Conservation (phyloP, 2,888 invertebrate genomes). For the Tuberolachnus salignus region DNA sequence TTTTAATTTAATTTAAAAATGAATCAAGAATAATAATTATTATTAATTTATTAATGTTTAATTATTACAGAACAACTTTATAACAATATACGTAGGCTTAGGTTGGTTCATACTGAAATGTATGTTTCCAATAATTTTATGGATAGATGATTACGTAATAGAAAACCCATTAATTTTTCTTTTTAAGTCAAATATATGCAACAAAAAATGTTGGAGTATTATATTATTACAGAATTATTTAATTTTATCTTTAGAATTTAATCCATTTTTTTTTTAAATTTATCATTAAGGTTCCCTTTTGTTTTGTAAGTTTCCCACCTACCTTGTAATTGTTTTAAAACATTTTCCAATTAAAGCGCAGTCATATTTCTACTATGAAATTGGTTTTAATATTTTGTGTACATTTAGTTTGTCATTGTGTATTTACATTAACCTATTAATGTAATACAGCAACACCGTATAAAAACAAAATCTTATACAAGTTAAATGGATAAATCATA, state of each 20-base stretch:
- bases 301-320: too few relatives aligned
- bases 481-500: not conserved
- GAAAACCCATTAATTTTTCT: too few relatives aligned
- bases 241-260: too few relatives aligned
- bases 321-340: too few relatives aligned
- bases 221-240: too few relatives aligned
- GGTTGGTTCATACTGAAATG: not conserved
- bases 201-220: too few relatives aligned
- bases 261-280: too few relatives aligned
- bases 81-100: not conserved
- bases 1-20: slow-evolving; percentile 3
- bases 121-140: too few relatives aligned
- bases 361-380: slow-evolving; percentile 19
- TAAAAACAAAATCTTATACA: not conserved
- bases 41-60: slow-evolving; percentile 31
- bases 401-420: not conserved
- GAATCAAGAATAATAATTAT: slow-evolving; percentile 23
- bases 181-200: too few relatives aligned
- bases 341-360: not conserved
- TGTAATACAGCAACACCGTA: not conserved
- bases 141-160: not conserved
- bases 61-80: slow-evolving; percentile 21
- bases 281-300: too few relatives aligned
- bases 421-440: not conserved
- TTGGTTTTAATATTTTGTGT: slow-evolving; percentile 5